phyloP scores from a whole-genome alignment of 1,140 invertebrate species.

The Achatina immaculata region DNA sequence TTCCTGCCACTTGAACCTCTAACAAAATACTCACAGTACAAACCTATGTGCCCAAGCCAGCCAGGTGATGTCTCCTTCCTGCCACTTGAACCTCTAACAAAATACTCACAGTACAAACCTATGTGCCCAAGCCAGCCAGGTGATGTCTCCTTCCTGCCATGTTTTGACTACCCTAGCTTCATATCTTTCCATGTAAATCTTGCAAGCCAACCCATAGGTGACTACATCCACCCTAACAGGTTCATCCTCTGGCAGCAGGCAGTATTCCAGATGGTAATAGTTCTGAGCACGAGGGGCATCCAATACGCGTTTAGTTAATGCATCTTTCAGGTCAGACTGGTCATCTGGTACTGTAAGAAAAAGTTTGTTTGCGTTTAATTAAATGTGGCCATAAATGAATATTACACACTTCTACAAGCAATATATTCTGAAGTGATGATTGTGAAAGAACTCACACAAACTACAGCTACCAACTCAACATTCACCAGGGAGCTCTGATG shows the following conservation, averaged over 20 bases:
- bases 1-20: no score
- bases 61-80: conserved; percentile 69
- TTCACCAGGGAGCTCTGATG: no score
- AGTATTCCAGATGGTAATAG: conserved; percentile 69
- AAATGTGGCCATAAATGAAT: no score
- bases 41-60: conserved; percentile 68
- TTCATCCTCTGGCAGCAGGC: conserved; percentile 62
- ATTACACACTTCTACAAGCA: no score
- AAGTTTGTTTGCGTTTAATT: no score
- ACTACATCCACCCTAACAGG: conserved; percentile 66
- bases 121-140: conserved; percentile 69
- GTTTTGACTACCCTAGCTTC: conserved; percentile 65
- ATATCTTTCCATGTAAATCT: conserved; percentile 65
- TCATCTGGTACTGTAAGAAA: conserved; percentile 57
- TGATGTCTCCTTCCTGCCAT: conserved; percentile 67
- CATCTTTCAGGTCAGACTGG: conserved; percentile 55
- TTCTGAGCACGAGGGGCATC: conserved; percentile 65
- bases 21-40: no score
- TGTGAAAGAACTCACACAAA: no score
- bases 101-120: conserved; percentile 48
- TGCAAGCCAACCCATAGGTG: conserved; percentile 65
- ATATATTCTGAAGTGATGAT: no score
- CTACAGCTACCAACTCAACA: no score
- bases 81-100: conserved; percentile 57
- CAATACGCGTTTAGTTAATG: conserved; percentile 61